Conservation (phyloP, 2,797 vertebrate species). For the Buphagus erythrorhynchus region DNA sequence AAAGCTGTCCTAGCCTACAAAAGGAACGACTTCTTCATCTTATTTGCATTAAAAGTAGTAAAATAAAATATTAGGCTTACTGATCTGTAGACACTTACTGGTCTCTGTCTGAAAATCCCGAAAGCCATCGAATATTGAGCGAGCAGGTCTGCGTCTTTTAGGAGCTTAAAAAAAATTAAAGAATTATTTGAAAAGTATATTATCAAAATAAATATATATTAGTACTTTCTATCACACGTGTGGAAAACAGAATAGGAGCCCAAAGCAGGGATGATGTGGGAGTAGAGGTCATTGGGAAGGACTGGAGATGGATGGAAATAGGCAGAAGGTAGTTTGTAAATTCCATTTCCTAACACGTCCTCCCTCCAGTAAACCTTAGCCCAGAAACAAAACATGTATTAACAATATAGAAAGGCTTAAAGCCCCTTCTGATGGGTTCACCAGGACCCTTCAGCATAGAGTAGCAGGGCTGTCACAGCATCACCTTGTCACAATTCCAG, state of each 20-base stretch:
- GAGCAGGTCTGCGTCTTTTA: conserved; percentile 94
- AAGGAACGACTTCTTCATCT: not conserved
- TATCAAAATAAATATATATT: not conserved
- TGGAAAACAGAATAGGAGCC: not conserved
- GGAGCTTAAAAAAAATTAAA: conserved; percentile 80
- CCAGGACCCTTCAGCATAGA: not conserved
- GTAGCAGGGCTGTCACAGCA: not conserved
- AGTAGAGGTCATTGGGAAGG: not conserved
- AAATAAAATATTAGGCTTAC: not conserved
- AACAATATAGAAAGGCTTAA: not conserved
- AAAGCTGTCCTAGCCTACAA: not conserved
- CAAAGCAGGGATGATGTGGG: not conserved
- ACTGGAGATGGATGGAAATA: not conserved
- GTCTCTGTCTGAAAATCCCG: conserved; percentile 99
- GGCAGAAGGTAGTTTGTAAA: not conserved
- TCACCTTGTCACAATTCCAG: not conserved
- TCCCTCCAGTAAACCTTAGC: not conserved
- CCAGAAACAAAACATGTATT: not conserved
- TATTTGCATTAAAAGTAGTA: not conserved
- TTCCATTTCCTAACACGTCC: not conserved
- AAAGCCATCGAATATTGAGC: conserved; percentile 99
- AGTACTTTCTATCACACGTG: not conserved
- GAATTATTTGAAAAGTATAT: not conserved
- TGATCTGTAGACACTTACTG: conserved; percentile 82
- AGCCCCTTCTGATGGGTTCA: not conserved